Evolutionary conservation across 2,113 vertebrate species (phyloP).

Genomic region (Petromus typicus): DNA sequence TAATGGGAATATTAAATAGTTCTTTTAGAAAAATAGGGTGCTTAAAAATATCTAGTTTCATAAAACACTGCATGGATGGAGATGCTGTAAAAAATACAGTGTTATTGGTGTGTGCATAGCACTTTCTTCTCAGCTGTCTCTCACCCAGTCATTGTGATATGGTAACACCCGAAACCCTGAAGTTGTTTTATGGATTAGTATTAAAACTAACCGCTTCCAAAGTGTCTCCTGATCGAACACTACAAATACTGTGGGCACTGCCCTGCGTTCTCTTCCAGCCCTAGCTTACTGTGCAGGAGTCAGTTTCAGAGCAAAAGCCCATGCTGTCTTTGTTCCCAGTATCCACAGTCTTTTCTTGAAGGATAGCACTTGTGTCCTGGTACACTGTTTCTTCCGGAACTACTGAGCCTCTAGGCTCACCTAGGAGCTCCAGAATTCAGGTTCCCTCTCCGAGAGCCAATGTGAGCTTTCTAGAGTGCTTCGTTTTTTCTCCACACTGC

Average conservation of each 20-base stretch:
- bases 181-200: background rate
- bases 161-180: background rate
- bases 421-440: background rate
- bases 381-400: background rate
- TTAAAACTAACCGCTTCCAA: background rate
- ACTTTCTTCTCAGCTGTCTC: background rate
- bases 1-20: background rate
- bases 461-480: background rate
- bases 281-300: background rate
- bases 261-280: background rate
- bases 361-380: background rate
- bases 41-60: constrained; percentile 36
- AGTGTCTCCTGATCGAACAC: background rate
- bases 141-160: background rate
- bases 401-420: background rate
- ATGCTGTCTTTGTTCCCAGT: background rate
- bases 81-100: background rate
- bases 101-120: too few relatives aligned
- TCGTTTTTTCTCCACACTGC: background rate
- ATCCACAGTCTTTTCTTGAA: background rate
- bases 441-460: background rate
- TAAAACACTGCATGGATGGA: background rate
- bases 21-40: background rate
- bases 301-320: background rate
- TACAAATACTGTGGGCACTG: background rate